Percentiles rank a stretch among this genome's conserved stretches.
These are phyloP conservation scores for Cenopis cana DNA, from an alignment of 2,888 invertebrate genomes.

Conservation along the genomic window DNA sequence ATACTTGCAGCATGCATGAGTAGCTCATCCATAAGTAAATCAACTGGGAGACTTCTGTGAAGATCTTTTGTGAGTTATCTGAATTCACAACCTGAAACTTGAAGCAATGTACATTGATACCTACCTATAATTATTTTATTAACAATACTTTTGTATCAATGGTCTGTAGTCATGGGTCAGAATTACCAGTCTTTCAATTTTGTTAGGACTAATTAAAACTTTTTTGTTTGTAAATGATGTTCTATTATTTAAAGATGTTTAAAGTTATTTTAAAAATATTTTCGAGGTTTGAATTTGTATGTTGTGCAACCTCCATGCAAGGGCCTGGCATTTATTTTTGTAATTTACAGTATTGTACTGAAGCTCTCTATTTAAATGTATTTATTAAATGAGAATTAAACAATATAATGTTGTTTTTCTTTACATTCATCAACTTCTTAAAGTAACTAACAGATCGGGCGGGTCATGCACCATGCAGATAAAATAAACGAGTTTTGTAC, in stretches of 20 bases:
- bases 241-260: no score
- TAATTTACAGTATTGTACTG: constrained; percentile 7
- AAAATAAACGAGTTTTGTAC: constrained; percentile 20
- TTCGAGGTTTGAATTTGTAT: constrained; percentile 2
- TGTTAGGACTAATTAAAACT: background rate
- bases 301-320: background rate
- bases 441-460: background rate
- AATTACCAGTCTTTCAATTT: background rate
- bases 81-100: no score
- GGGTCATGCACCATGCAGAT: background rate
- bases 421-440: background rate
- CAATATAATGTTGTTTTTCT: constrained; percentile 14
- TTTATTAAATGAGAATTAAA: constrained; percentile 40
- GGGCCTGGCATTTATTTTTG: background rate
- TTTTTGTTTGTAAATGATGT: no score
- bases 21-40: background rate
- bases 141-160: background rate
- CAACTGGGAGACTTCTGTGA: background rate
- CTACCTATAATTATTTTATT: background rate
- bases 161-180: no score
- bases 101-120: no score
- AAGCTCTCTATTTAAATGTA: constrained; percentile 36
- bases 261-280: background rate
- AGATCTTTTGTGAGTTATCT: background rate
- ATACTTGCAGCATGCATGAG: background rate